phyloP scores from a whole-genome alignment of 2,888 invertebrate genomes.

The Diarsia brunnea region DNA sequence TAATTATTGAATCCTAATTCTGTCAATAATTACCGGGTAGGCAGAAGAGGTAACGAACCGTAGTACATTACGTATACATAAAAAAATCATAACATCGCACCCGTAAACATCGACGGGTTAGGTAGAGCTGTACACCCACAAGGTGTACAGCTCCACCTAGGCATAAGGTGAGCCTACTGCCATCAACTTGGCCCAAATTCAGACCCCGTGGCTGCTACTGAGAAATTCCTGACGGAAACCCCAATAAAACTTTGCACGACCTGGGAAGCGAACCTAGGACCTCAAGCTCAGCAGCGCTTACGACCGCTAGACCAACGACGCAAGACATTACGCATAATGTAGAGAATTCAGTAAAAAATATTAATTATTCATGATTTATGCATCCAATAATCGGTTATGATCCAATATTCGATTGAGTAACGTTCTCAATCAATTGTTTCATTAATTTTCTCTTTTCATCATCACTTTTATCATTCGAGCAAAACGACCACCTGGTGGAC shows the following conservation, averaged over 20 bases:
- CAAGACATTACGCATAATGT: conserved; percentile 17
- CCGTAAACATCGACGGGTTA: not conserved
- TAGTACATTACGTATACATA: conserved; percentile 29
- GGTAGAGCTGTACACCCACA: not conserved
- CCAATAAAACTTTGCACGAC: not conserved
- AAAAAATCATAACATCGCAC: not conserved
- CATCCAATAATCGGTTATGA: conserved; percentile 24
- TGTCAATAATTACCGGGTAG: conserved; percentile 17
- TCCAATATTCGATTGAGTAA: conserved; percentile 25
- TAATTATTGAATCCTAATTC: conserved; percentile 17
- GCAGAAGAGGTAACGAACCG: conserved; percentile 13
- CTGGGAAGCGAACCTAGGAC: not conserved
- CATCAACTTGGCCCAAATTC: not conserved
- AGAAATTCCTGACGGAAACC: not conserved
- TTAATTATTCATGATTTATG: conserved; percentile 13
- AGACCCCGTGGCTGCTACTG: not conserved
- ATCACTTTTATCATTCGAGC: not conserved
- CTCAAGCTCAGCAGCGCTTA: not conserved
- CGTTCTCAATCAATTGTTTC: not conserved
- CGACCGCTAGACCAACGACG: not conserved
- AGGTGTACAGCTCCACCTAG: no score
- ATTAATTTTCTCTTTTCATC: not conserved
- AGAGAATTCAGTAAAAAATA: conserved; percentile 13
- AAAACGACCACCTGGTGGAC: not conserved
- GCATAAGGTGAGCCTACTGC: not conserved